These are phyloP conservation scores for Lanius collurio DNA, from an alignment of 2,113 vertebrate genomes.

Conservation along the genomic window DNA sequence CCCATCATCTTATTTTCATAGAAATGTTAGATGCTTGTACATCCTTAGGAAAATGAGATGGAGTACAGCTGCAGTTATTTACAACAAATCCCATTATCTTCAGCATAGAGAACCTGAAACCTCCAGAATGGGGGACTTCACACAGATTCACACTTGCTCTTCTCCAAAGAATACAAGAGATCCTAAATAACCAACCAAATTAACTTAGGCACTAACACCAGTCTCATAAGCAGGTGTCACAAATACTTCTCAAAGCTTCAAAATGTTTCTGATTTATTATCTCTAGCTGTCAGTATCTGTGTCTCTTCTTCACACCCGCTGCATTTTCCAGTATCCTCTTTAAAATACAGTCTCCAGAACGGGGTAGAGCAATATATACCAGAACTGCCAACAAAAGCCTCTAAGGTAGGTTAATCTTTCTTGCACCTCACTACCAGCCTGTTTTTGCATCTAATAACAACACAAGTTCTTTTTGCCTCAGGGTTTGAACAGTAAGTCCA, in stretches of 20 bases:
- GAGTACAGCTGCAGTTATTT: not conserved
- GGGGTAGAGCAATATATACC: not conserved
- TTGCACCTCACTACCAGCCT: not conserved
- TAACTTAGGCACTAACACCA: not conserved
- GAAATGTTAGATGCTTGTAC: not conserved
- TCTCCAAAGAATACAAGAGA: not conserved
- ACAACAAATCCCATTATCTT: not conserved
- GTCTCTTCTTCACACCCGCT: not conserved
- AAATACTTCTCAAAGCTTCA: not conserved
- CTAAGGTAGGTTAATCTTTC: not conserved
- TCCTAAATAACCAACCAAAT: not conserved
- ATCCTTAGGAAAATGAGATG: not conserved
- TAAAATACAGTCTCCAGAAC: not conserved
- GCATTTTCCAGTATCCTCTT: not conserved
- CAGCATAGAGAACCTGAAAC: not conserved
- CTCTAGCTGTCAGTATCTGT: not conserved
- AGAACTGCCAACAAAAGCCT: not conserved
- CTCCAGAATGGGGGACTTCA: not conserved
- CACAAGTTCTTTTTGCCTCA: not conserved
- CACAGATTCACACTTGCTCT: not conserved
- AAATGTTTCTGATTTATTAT: not conserved
- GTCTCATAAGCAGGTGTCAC: not conserved
- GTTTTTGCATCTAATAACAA: not conserved
- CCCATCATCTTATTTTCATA: not conserved
- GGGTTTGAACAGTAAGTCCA: not conserved